A percentile compares a stretch with the other conserved stretches of the same genome.
Evolutionary conservation across 2,113 vertebrate genomes (phyloP).

Genomic region (Phoenicopterus ruber): DNA sequence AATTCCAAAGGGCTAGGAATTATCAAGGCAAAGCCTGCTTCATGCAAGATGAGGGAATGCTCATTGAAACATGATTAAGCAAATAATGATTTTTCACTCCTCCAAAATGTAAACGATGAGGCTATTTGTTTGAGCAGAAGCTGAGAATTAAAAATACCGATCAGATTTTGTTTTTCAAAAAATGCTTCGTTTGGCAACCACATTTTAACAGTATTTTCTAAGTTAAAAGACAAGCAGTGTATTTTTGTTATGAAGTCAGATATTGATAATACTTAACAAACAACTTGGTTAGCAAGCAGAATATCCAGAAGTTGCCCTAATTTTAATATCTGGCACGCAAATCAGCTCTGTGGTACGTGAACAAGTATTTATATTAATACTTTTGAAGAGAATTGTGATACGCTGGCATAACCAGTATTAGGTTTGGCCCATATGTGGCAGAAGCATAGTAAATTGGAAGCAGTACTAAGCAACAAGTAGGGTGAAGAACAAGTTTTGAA

Average conservation of each 20-base stretch:
- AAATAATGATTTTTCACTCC: not conserved
- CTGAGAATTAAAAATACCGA: not conserved
- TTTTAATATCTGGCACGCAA: not conserved
- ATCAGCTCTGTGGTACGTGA: not conserved
- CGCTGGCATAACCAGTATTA: not conserved
- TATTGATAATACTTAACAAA: not conserved
- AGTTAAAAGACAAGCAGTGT: not conserved
- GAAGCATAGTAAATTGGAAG: not conserved
- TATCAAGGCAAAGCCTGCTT: not conserved
- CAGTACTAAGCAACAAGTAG: not conserved
- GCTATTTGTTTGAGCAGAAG: not conserved
- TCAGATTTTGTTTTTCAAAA: not conserved
- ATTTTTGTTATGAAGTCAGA: not conserved
- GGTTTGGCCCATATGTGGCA: not conserved
- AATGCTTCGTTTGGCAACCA: not conserved
- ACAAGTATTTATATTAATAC: not conserved
- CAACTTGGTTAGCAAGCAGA: not conserved
- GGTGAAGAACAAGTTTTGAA: not conserved
- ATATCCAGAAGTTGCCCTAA: not conserved
- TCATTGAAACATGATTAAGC: not conserved
- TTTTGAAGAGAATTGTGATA: not conserved
- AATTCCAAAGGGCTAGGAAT: not conserved
- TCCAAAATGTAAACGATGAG: not conserved
- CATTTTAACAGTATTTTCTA: not conserved
- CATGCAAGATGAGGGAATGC: not conserved